A percentile compares a stretch with the other conserved stretches of the same genome.
These are phyloP conservation scores for Peromyscus californicus DNA, from an alignment of 2,113 vertebrate species.

Conservation along the genomic window DNA sequence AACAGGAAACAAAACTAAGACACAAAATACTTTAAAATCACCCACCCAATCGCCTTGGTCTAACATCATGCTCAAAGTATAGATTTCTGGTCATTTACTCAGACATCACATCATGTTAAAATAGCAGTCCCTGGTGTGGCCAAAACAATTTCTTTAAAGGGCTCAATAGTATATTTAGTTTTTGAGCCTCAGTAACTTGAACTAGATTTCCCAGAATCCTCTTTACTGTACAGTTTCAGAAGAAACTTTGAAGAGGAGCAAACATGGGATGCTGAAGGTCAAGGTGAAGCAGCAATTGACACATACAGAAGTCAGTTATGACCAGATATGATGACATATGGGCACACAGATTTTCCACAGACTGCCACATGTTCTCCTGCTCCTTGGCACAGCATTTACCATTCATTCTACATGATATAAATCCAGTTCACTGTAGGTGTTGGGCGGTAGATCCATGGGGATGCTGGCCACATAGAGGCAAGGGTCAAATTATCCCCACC, in stretches of 20 bases:
- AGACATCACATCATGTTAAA: neutral
- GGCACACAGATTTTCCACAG: neutral
- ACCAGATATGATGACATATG: neutral
- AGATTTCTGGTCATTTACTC: neutral
- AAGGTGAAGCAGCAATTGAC: neutral
- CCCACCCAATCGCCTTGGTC: neutral
- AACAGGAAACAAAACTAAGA: neutral
- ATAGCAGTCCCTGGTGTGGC: neutral
- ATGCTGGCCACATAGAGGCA: neutral
- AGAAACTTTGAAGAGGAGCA: neutral
- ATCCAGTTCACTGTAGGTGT: neutral
- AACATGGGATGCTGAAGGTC: neutral
- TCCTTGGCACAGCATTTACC: neutral
- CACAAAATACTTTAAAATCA: neutral
- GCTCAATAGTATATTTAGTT: neutral
- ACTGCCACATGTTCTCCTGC: neutral
- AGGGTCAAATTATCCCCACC: fast-evolving
- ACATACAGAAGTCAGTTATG: neutral
- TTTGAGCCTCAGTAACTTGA: neutral
- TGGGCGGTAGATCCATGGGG: neutral
- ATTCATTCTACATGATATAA: neutral
- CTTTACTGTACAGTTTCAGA: neutral
- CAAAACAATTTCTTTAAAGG: neutral
- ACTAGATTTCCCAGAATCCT: slow-evolving; percentile 34
- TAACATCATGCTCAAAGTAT: neutral